Evolutionary conservation across 1,140 invertebrate genomes (phyloP), one percentile per base, ranked within the genome.

Genomic region (Geopemphigus sp.): DNA sequence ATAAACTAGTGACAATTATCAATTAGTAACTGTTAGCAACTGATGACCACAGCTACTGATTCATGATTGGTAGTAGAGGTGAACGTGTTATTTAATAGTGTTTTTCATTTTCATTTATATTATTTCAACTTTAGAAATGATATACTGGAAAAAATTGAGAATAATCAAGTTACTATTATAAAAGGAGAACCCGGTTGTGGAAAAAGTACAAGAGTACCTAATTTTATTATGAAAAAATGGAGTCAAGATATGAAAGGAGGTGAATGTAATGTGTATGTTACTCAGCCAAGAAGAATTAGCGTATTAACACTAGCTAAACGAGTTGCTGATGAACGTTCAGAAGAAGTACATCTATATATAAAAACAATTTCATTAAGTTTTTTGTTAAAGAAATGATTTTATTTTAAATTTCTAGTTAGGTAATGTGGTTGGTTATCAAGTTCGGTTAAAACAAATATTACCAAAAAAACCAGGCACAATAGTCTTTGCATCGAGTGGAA

Each of bases 241-340:
- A 91, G 95, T 59, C 82, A 85, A 39, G 85, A 87, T 14, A 88
- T 87, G 0, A 87, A 88, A 81, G 96, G 92, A 6, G 93, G 92
- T 0, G 83, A 89, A 57, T 94, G 94, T 82, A 91, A 90, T 82
- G 92, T 98, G 82, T 84, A 96, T 66, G 94, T 96, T 78, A 97
- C 95, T 2, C 95, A 98, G 86, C 97, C 97, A 1, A 88, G 96
- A 81, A 88, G 96, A 80, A 96, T 98, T 81, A 94, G 93, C 76
- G 95, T 96, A 1, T 94, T 96, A 56, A 92, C 95, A 3, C 89
- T 97, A 32, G 94, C 95, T 15, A 90, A 92, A 83, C 88, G 95
- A 85, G 93, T 97, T n/a, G 93, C 94, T 5, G 87, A 88, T 57
- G 95, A 97, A 86, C 88, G 94, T 83, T 88, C 86, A 57, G 95